Percentiles rank a stretch among this genome's conserved stretches.
Conservation (phyloP, 1,140 invertebrate genomes). For the Agrilus planipennis region DNA sequence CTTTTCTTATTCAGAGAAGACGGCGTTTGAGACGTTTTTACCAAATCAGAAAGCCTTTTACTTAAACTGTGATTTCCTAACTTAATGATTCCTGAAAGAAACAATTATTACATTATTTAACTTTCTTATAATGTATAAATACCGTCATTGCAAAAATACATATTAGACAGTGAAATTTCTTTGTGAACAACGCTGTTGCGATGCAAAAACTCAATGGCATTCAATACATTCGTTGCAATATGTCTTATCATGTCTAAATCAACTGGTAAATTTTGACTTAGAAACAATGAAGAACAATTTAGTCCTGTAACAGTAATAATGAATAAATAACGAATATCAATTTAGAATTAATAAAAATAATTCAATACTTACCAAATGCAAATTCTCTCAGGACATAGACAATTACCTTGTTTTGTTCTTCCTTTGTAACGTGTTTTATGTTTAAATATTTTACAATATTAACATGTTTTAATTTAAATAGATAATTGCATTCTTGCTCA, state of each 20-base stretch:
- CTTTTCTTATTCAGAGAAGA: conserved; percentile 54
- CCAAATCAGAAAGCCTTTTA: conserved; percentile 46
- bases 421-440: conserved; percentile 47
- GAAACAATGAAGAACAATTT: conserved; percentile 36
- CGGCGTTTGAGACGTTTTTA: conserved; percentile 32
- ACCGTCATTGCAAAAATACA: conserved; percentile 35
- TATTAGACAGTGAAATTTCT: conserved; percentile 51
- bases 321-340: conserved; percentile 12
- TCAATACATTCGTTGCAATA: conserved; percentile 50
- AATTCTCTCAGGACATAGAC: conserved; percentile 57
- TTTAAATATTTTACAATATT: conserved; percentile 63
- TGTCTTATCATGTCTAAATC: conserved; percentile 48
- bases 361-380: conserved; percentile 36
- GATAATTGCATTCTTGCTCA: conserved; percentile 57
- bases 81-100: conserved; percentile 36
- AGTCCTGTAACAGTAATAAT: conserved; percentile 24
- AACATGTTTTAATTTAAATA: conserved; percentile 54
- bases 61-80: conserved; percentile 63
- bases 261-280: conserved; percentile 41
- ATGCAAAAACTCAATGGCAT: conserved; percentile 59
- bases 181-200: conserved; percentile 68
- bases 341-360: conserved; percentile 13
- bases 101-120: conserved; percentile 15
- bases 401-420: conserved; percentile 43
- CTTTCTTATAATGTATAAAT: conserved; percentile 21